Evolutionary conservation across 2,113 vertebrate genomes (phyloP).

Genomic region (Jacana jacana): DNA sequence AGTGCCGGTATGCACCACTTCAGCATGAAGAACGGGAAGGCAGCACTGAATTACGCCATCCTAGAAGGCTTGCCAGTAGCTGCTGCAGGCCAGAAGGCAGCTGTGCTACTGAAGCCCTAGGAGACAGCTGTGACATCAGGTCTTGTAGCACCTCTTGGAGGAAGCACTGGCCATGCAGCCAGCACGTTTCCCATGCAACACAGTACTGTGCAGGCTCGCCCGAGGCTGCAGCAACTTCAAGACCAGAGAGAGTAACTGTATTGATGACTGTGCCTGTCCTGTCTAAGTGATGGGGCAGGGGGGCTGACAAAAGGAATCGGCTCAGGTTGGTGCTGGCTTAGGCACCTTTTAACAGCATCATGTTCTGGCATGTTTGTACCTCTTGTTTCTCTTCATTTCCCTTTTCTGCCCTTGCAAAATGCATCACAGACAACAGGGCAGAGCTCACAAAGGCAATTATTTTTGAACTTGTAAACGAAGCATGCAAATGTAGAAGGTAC

Average conservation of each 20-base stretch:
- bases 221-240: neutral
- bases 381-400: neutral
- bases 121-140: neutral
- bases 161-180: neutral
- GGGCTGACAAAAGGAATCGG: neutral
- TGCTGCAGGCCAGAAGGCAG: neutral
- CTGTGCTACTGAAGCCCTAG: neutral
- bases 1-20: neutral
- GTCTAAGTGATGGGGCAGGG: neutral
- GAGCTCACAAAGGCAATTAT: neutral
- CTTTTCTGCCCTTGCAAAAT: neutral
- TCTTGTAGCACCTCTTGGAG: neutral
- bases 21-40: neutral
- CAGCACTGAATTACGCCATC: neutral
- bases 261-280: neutral
- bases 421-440: neutral
- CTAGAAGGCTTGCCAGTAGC: neutral
- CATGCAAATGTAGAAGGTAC: neutral
- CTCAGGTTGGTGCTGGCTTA: neutral
- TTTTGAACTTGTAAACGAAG: neutral
- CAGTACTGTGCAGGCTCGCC: neutral
- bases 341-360: neutral
- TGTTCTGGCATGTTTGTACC: neutral
- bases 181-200: neutral
- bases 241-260: neutral